Evolutionary conservation across 2,797 vertebrate genomes (phyloP).

Genomic region (Anguilla marmorata): DNA sequence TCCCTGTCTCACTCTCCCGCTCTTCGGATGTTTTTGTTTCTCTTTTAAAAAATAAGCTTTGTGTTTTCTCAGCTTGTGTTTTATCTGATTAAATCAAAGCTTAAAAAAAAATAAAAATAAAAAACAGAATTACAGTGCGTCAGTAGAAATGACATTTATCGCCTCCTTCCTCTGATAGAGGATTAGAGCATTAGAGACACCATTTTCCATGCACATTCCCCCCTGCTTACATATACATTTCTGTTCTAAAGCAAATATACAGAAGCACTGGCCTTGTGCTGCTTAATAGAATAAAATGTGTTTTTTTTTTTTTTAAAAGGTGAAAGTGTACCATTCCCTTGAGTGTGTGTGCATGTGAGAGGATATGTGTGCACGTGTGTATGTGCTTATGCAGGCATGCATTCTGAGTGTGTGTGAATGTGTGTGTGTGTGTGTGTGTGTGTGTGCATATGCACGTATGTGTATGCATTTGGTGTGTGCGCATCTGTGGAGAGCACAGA

Average conservation of each 20-base stretch:
- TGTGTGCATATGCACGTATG: neutral
- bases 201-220: slow-evolving; percentile 26
- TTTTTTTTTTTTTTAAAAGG: neutral
- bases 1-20: slow-evolving; percentile 45
- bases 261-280: neutral
- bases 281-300: slow-evolving; percentile 22
- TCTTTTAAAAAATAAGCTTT: slow-evolving; percentile 45
- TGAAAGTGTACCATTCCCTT: neutral
- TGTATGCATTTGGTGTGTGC: slow-evolving; percentile 7
- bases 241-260: neutral
- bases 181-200: slow-evolving; percentile 14
- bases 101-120: neutral
- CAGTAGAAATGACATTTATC: slow-evolving; percentile 24
- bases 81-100: slow-evolving; percentile 34
- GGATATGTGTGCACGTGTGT: neutral
- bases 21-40: slow-evolving; percentile 10
- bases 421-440: neutral
- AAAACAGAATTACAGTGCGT: slow-evolving; percentile 4
- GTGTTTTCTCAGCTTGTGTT: slow-evolving; percentile 32
- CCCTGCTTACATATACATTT: neutral
- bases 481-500: slow-evolving; percentile 32
- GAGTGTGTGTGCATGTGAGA: neutral
- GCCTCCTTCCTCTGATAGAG: slow-evolving; percentile 30
- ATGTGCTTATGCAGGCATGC: neutral
- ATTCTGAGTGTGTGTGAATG: neutral